Evolutionary conservation across 2,888 invertebrate species (phyloP), one percentile per base, ranked within the genome.

Genomic region (Drosophila barbarae): DNA sequence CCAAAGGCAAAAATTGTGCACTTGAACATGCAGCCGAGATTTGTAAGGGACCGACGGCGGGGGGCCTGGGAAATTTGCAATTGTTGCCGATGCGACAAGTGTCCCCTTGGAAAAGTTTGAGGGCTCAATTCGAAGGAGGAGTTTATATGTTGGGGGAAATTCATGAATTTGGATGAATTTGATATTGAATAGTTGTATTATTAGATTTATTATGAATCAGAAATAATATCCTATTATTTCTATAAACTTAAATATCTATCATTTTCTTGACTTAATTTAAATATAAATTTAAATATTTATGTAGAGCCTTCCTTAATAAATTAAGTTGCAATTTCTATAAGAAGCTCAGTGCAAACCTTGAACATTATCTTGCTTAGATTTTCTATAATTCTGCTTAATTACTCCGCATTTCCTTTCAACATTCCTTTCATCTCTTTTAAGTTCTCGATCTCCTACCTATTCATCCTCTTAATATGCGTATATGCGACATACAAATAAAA

Each of bases 1-100:
- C 83, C 79, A 26, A 59, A 64, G 70, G 80, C 77, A 74, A 56
- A 69, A 57, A 68, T 50, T 59, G 71, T 70, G 52, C 76, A 63
- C 76, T 78, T 76, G 44, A 65, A 73, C 60, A 49, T 50, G 53
- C 58, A 41, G 56, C 26, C 1, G 23, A 42, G 32, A 44, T 38
- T 30, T 47, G 44, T 12, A 28, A 6, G 59, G 30, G 15, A 18
- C 12, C 46, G 28, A 5, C 30, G 10, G 2, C 13, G 41, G 5
- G 10, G 50, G 32, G 26, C 28, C 23, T 15, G 50, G 47, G 52
- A 64, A 61, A 53, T 67, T 58, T 57, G 66, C 76, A 76, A 76
- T 67, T 78, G 84, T 65, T 76, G 73, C 76, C 65, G 18, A 60
- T 63, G 79, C 66, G 74, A 82, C 82, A 82, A 78, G 76, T 68